Evolutionary conservation across 2,888 invertebrate species (phyloP).

Genomic region (Rhogogaster chlorosoma): DNA sequence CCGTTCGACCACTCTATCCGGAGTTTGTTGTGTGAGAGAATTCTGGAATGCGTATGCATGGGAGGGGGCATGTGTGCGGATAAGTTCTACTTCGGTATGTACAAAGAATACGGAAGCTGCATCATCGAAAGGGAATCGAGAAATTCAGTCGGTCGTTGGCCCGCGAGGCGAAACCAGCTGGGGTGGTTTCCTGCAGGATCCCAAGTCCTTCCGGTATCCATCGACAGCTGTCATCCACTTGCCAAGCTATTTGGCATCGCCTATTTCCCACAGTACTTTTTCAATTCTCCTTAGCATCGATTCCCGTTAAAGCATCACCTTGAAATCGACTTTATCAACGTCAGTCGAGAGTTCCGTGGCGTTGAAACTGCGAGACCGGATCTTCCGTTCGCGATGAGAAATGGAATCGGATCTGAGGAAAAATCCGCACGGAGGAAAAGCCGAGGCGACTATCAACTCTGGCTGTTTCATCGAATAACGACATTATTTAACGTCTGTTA

Average conservation of each 20-base stretch:
- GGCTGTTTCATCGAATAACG: background rate
- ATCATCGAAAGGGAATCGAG: background rate
- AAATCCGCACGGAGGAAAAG: background rate
- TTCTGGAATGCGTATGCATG: background rate
- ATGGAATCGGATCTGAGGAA: background rate
- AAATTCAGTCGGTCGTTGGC: background rate
- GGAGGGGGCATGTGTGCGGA: background rate
- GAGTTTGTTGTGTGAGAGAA: constrained; percentile 7
- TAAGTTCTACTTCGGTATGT: background rate
- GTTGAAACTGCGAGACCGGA: background rate
- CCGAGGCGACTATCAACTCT: background rate
- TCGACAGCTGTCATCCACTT: constrained; percentile 36
- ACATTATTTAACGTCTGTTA: background rate
- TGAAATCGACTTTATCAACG: constrained; percentile 24
- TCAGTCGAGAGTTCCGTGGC: background rate
- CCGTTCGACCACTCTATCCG: background rate
- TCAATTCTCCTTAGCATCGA: constrained; percentile 15
- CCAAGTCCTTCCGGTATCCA: constrained; percentile 32
- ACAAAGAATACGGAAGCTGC: background rate
- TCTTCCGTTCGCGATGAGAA: background rate
- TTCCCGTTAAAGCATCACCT: constrained; percentile 13
- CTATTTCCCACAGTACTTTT: background rate
- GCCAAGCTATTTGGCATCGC: constrained; percentile 34
- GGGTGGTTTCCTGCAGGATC: background rate
- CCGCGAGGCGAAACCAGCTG: background rate